Conservation (phyloP, 2,888 invertebrate genomes). For the Dryococelus australis region DNA sequence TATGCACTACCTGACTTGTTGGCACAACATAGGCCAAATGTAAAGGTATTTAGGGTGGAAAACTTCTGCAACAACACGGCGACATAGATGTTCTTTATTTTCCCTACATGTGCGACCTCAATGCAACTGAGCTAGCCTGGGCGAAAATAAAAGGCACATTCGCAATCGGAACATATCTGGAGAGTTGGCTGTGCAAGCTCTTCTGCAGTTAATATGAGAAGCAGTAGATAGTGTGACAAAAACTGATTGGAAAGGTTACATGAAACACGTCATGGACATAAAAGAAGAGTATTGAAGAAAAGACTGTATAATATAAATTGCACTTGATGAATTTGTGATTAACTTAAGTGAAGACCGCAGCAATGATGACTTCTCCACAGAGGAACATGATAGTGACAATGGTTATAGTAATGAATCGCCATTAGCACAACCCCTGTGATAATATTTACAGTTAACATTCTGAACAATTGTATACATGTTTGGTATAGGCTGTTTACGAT, state of each 20-base stretch:
- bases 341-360: not conserved
- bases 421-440: not conserved
- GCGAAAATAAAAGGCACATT: not conserved
- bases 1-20: not conserved
- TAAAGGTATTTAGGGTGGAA: not conserved
- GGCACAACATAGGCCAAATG: not conserved
- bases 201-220: not conserved
- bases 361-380: not conserved
- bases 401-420: no score
- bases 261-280: not conserved
- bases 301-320: not conserved
- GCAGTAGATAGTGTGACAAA: not conserved
- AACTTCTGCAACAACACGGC: not conserved
- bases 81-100: not conserved
- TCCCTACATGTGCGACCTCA: not conserved
- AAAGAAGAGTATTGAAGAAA: not conserved
- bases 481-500: no score
- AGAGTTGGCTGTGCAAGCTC: not conserved
- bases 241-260: constrained; percentile 7
- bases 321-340: not conserved
- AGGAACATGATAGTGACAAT: not conserved
- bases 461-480: no score
- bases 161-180: not conserved
- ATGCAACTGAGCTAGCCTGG: not conserved
- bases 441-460: not conserved